Conservation (phyloP, 2,888 invertebrate species). For the Andrena dorsata region DNA sequence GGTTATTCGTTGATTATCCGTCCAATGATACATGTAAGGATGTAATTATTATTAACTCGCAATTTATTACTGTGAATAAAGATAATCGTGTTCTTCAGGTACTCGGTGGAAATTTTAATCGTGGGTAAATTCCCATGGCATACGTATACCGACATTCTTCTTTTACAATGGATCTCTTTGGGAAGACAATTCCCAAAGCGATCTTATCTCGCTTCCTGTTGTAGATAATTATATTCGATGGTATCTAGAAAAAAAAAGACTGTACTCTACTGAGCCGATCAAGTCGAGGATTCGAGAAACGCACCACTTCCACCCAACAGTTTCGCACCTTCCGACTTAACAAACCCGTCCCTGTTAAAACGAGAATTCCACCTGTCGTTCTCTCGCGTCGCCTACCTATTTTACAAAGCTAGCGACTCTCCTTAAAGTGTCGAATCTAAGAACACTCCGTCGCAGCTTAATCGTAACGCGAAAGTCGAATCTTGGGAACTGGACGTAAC, state of each 20-base stretch:
- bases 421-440: neutral
- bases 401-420: neutral
- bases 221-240: slow-evolving; percentile 73
- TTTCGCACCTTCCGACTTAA: slow-evolving; percentile 2
- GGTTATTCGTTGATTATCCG: slow-evolving; percentile 72
- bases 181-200: slow-evolving; percentile 78
- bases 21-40: slow-evolving; percentile 77
- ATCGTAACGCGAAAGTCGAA: neutral
- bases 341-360: neutral
- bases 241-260: slow-evolving; percentile 57
- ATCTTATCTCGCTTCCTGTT: slow-evolving; percentile 80
- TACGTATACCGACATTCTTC: slow-evolving; percentile 76
- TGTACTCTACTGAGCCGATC: slow-evolving; percentile 52
- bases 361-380: slow-evolving; percentile 2
- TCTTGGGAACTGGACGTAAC: slow-evolving; percentile 51
- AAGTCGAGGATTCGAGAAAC: slow-evolving; percentile 35
- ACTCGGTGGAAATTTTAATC: slow-evolving; percentile 82
- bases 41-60: slow-evolving; percentile 82
- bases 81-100: slow-evolving; percentile 81
- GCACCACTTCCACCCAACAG: slow-evolving; percentile 12
- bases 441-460: neutral
- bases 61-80: slow-evolving; percentile 82
- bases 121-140: slow-evolving; percentile 85
- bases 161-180: slow-evolving; percentile 80
- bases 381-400: neutral